Conservation (phyloP, 2,888 invertebrate genomes). For the Hirtodrosophila cameraria region DNA sequence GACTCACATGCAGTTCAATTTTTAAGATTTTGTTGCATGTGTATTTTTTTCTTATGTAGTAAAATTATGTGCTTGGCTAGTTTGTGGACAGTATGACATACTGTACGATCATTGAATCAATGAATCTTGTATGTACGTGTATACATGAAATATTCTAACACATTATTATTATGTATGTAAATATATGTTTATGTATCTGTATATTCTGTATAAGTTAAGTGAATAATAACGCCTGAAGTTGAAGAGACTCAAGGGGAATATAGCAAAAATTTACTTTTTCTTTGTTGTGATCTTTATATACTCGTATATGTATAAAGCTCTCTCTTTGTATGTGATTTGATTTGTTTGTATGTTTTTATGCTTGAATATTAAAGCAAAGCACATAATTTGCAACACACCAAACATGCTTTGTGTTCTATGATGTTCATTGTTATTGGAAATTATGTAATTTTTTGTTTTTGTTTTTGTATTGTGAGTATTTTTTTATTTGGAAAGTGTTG, state of each 20-base stretch:
- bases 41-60: constrained; percentile 32
- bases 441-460: constrained; percentile 40
- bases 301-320: constrained; percentile 65
- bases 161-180: constrained; percentile 6
- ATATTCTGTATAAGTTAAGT: too few species aligned
- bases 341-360: constrained; percentile 44
- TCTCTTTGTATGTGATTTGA: constrained; percentile 64
- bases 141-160: too few species aligned
- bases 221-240: constrained; percentile 11
- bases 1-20: constrained; percentile 58
- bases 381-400: constrained; percentile 74
- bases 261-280: constrained; percentile 7
- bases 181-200: too few species aligned
- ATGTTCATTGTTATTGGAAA: constrained; percentile 71
- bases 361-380: constrained; percentile 69
- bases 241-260: constrained; percentile 9
- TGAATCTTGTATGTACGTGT: constrained; percentile 14
- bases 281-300: constrained; percentile 33
- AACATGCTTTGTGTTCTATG: constrained; percentile 71
- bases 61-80: constrained; percentile 79
- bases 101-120: constrained; percentile 41
- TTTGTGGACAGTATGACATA: constrained; percentile 70
- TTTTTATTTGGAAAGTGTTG: constrained; percentile 49
- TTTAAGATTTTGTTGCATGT: constrained; percentile 66
- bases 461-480: constrained; percentile 34